Evolutionary conservation across 1,140 invertebrate species (phyloP).

Genomic region (Micrasema minimum): DNA sequence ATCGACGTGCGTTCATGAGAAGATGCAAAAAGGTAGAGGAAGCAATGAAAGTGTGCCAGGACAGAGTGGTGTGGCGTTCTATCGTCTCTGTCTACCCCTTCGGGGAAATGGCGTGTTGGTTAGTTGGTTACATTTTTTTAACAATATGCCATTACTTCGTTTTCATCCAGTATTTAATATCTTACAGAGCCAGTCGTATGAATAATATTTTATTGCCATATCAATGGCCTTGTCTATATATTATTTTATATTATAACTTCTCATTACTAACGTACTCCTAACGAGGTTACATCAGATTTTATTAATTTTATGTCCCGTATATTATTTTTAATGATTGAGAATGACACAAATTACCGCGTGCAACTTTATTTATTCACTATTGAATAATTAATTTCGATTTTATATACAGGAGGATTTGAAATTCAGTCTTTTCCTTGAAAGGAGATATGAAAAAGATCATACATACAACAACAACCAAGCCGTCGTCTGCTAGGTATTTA

Average conservation of each 20-base stretch:
- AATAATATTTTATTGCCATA: constrained; percentile 39
- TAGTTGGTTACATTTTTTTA: neutral
- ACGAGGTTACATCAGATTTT: constrained; percentile 42
- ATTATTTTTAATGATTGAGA: constrained; percentile 46
- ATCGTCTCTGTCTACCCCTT: too few relatives aligned
- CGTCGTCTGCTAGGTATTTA: neutral
- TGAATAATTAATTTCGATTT: neutral
- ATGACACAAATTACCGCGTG: constrained; percentile 19
- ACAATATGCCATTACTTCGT: neutral
- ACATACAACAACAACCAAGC: neutral
- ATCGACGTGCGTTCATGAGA: too few relatives aligned
- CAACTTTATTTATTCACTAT: neutral
- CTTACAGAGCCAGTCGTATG: constrained; percentile 12
- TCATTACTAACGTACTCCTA: constrained; percentile 20
- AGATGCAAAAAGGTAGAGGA: too few relatives aligned
- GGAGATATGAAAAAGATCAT: neutral
- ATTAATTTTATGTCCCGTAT: constrained; percentile 44
- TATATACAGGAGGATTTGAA: neutral
- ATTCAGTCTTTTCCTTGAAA: neutral
- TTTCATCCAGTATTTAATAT: neutral
- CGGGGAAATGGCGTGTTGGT: too few relatives aligned
- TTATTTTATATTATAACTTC: constrained; percentile 18
- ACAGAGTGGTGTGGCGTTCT: too few relatives aligned
- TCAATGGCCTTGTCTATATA: constrained; percentile 25
- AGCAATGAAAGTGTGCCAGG: too few relatives aligned